These are phyloP conservation scores for Platanista minor DNA, from an alignment of 2,113 vertebrate species.

Conservation along the genomic window DNA sequence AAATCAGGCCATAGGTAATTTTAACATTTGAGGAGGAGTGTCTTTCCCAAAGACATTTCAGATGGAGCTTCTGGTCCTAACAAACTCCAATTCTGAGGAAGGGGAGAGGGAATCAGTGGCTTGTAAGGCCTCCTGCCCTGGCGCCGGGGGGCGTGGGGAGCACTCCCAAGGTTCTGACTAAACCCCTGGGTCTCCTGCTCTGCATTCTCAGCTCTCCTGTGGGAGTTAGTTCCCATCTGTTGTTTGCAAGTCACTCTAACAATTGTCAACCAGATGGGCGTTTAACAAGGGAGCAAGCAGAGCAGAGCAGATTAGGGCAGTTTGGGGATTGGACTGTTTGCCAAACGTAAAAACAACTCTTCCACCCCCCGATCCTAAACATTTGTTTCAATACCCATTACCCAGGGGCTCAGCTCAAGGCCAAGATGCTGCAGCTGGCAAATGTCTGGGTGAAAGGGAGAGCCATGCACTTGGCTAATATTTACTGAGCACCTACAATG, in stretches of 20 bases:
- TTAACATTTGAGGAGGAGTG: not conserved
- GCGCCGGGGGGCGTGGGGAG: not conserved
- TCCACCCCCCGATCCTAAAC: not conserved
- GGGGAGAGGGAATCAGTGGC: not conserved
- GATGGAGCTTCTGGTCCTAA: not conserved
- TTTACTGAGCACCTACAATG: not conserved
- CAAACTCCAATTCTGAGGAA: not conserved
- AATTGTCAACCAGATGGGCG: not conserved
- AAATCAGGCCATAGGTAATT: not conserved
- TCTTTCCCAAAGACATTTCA: not conserved
- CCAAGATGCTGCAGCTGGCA: not conserved
- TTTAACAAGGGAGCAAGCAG: slow-evolving; percentile 26
- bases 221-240: not conserved
- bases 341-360: slow-evolving; percentile 51
- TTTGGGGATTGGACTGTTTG: slow-evolving; percentile 57
- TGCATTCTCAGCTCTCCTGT: not conserved
- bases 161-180: too few relatives aligned
- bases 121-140: not conserved
- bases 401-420: slow-evolving; percentile 58
- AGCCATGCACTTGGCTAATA: not conserved
- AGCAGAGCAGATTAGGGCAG: slow-evolving; percentile 41
- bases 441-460: not conserved
- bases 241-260: not conserved
- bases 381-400: slow-evolving; percentile 65
- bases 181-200: not conserved